Conservation (phyloP, 2,113 vertebrate genomes). For the Coptodon bakossiorum region DNA sequence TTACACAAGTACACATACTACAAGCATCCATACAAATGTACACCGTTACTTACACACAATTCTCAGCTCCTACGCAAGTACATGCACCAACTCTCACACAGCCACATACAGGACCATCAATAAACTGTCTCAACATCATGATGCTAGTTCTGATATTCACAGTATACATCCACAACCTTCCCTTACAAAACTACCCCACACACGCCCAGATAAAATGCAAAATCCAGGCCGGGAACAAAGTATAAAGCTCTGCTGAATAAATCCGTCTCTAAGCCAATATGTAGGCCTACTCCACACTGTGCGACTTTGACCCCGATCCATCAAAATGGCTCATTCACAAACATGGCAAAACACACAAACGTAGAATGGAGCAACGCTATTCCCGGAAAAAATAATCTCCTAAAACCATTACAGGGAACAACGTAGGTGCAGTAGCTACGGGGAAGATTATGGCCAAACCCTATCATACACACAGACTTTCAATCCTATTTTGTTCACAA, state of each 20-base stretch:
- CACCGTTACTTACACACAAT: not conserved
- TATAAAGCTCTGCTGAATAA: constrained; percentile 55
- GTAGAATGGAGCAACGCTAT: constrained; percentile 54
- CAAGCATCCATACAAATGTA: not conserved
- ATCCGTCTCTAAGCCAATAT: constrained; percentile 62
- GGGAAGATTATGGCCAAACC: constrained; percentile 56
- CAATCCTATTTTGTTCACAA: not conserved
- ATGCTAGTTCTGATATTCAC: not conserved
- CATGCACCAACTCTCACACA: not conserved
- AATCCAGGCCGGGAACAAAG: constrained; percentile 36
- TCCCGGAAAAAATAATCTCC: constrained; percentile 67
- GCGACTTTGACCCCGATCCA: constrained; percentile 40
- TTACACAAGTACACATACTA: not conserved
- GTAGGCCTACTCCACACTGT: constrained; percentile 30
- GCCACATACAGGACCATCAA: not conserved
- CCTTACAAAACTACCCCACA: not conserved
- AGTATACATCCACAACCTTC: not conserved
- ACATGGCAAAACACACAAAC: constrained; percentile 38
- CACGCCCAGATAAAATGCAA: not conserved
- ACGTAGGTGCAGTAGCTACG: constrained; percentile 59
- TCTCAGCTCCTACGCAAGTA: not conserved
- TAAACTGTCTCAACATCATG: not conserved
- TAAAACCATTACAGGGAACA: constrained; percentile 71
- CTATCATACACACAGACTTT: not conserved
- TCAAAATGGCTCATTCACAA: constrained; percentile 60